phyloP scores from a whole-genome alignment of 1,140 invertebrate species.

The Diabrotica virgifera region DNA sequence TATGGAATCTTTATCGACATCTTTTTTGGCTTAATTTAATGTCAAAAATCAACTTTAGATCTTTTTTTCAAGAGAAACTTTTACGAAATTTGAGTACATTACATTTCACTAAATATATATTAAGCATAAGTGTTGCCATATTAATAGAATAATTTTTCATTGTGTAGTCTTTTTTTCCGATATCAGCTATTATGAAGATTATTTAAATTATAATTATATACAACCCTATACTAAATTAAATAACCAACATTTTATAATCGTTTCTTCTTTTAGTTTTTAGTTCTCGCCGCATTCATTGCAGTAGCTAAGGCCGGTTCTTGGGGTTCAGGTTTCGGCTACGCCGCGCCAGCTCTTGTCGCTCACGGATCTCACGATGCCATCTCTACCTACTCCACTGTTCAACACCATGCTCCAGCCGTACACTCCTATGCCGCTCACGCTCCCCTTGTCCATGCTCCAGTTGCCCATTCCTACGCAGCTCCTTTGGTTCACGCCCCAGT shows the following conservation, averaged over 20 bases:
- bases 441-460: conserved; percentile 5
- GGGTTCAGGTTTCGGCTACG: conserved; percentile 43
- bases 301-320: conserved; percentile 47
- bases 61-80: no score
- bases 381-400: conserved; percentile 4
- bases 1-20: no score
- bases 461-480: neutral
- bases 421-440: conserved; percentile 33
- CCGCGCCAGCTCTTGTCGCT: conserved; percentile 34
- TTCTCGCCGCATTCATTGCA: conserved; percentile 25
- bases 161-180: no score
- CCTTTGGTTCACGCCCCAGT: neutral
- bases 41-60: no score
- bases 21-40: no score
- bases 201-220: neutral
- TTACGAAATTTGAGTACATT: no score
- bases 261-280: conserved; percentile 29
- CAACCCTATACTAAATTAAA: neutral
- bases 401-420: conserved; percentile 28
- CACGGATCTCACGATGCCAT: conserved; percentile 13
- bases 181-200: no score
- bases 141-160: no score
- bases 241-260: neutral
- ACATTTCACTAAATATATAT: no score
- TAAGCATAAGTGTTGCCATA: no score